Evolutionary conservation across 23 tunicate species (phyloP), one percentile per base, ranked within the genome.

Genomic region (Trididemnum clinides): DNA sequence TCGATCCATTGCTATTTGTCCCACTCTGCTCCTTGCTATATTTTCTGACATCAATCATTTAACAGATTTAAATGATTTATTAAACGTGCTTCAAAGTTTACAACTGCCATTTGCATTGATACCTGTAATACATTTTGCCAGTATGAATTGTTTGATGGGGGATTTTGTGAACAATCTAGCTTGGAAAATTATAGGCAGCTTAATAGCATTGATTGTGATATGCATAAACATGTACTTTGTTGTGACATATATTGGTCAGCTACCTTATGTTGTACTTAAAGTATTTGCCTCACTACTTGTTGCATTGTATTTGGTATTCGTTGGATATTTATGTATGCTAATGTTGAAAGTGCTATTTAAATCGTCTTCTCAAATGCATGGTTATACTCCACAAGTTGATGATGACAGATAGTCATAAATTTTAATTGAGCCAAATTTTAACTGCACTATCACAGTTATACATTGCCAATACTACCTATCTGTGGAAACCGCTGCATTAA

Each of bases 21-120:
- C 98, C 35, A 95, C 98, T 29, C 54, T 95, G 34, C 51, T 86
- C 12, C 35, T 95, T 22, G 98, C 98, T 1, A 64, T 95, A 18
- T 95, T 89, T 50, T 78, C 95, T 1, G 98, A 95, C 77, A 87
- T 95, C 1, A 28, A 76, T 18, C 85, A 70, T 25, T 77, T 95
- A 36, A 82, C 98, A 5, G 81, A 82, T 23, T 44, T 95, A 80
- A 87, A 95, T 66, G 98, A 95, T 78, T 49, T 90, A 30, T 77
- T 95, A 38, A 95, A 95, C 64, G 95, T 95, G 5, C 77, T 95
- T 26, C 98, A 95, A 82, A 89, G 95, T 64, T 62, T 95, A 0
- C 91, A 82, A 32, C 85, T 95, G 1, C 98, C 98, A 18, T 95
- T 95, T 89, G 98, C 98, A 20, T 39, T 95, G 26, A 86, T 95